Conservation (phyloP, 2,797 vertebrate species). For the Lacerta viridis region DNA sequence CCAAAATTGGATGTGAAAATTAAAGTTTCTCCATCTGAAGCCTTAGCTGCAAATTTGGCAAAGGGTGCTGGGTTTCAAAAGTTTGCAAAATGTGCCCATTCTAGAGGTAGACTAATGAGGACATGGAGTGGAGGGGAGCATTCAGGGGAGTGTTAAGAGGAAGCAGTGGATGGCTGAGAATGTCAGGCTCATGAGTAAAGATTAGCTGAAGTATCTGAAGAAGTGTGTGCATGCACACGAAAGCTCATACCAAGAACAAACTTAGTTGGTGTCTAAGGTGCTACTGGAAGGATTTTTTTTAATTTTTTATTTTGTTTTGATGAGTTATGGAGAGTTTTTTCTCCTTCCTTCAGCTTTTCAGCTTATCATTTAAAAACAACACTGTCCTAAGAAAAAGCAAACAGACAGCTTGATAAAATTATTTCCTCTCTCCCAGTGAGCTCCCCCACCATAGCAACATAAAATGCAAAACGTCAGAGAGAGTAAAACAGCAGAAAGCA, state of each 20-base stretch:
- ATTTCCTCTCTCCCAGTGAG: too few relatives aligned
- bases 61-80: not conserved
- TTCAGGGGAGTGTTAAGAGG: not conserved
- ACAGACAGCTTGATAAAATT: not conserved
- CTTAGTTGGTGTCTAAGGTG: too few relatives aligned
- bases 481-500: not conserved
- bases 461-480: not conserved
- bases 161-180: not conserved
- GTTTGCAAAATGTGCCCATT: not conserved
- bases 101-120: not conserved
- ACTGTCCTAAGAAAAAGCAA: not conserved
- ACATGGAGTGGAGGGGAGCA: not conserved
- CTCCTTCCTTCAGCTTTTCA: not conserved
- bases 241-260: too few relatives aligned
- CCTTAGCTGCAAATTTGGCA: not conserved
- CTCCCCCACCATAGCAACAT: rapidly evolving
- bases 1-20: not conserved
- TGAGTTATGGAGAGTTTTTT: too few relatives aligned
- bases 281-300: too few relatives aligned
- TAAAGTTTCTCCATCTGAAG: not conserved
- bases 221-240: too few relatives aligned
- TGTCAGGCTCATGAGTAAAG: not conserved
- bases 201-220: not conserved
- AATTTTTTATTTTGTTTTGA: too few relatives aligned
- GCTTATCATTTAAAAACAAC: not conserved